Conservation (phyloP, 2,888 invertebrate species). For the Ellobium chinense region DNA sequence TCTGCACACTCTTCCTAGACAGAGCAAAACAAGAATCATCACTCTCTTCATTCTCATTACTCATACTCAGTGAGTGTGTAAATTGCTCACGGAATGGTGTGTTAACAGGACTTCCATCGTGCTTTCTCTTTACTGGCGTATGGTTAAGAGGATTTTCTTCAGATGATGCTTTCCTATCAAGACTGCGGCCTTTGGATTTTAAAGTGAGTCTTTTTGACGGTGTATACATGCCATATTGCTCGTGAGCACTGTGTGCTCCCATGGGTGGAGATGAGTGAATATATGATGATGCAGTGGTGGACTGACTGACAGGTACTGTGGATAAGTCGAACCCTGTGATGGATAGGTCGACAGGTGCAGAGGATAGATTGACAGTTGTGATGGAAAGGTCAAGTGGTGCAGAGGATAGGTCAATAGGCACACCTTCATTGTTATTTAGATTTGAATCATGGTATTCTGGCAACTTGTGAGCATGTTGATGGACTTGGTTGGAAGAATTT, state of each 20-base stretch:
- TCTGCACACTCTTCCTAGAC: not conserved
- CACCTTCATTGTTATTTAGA: not conserved
- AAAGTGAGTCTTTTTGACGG: not conserved
- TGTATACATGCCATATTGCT: not conserved
- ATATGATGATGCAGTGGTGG: not conserved
- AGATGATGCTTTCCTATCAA: not conserved
- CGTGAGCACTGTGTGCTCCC: not conserved
- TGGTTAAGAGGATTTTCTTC: not conserved
- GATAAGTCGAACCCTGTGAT: too few species aligned
- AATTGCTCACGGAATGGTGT: constrained; percentile 7
- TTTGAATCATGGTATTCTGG: too few species aligned
- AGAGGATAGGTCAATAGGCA: not conserved
- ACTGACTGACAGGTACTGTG: not conserved
- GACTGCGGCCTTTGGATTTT: not conserved
- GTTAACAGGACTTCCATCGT: not conserved
- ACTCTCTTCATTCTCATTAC: not conserved
- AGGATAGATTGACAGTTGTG: not conserved
- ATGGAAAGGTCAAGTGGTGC: not conserved
- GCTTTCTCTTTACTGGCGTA: not conserved
- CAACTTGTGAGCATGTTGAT: not conserved
- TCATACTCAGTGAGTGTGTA: not conserved
- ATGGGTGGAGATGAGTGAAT: not conserved
- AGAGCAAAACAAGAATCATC: not conserved
- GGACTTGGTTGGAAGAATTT: too few species aligned
- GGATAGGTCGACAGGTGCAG: not conserved